Evolutionary conservation across 2,113 vertebrate species (phyloP), one percentile per base, ranked within the genome.

Genomic region (Gambusia affinis): DNA sequence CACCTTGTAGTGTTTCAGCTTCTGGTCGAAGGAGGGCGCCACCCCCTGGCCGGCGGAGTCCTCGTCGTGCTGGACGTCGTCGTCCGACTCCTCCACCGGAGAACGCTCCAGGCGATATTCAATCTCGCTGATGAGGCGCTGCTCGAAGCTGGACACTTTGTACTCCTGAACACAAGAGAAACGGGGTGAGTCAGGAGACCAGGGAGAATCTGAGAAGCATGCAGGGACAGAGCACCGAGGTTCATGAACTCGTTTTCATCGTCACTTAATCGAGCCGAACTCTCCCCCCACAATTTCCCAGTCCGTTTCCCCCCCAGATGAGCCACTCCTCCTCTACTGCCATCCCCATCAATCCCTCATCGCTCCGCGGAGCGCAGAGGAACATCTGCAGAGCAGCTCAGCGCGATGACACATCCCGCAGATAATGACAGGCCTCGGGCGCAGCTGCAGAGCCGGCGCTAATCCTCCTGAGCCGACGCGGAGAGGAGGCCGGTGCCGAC

Each of bases 111-210:
- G 92, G 1, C 98, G 94, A 86, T 97, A 99, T 85, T 99, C 98
- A 1, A 99, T 99, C 88, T 99, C 98, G 69, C 97, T 97, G 91
- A 99, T 99, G 82, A 99, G 89, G 10, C 98, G 96, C 93, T 99
- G 98, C 86, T 99, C 98, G 63, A 98, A 99, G 92, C 97, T 99
- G 84, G 98, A 99, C 44, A 99, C 98, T 84, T 97, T 99, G 90
- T 99, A 99, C 68, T 99, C 98, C 98, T 99, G 70, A 33, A 70
- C 12, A n/a, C 35, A 24, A 30, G 19, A 37, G 3, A 33, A 8
- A 27, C 7, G n/a, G 14, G 54, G 15, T 0, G 29, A 54, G 60
- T 72, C 33, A 73, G 1, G 24, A 73, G 69, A 33, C 0, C 2
- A 22, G 39, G 19, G 64, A 35, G 27, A 39, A 65, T 31, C 28